These are phyloP conservation scores for Tautogolabrus adspersus DNA, from an alignment of 2,113 vertebrate species.

Conservation along the genomic window DNA sequence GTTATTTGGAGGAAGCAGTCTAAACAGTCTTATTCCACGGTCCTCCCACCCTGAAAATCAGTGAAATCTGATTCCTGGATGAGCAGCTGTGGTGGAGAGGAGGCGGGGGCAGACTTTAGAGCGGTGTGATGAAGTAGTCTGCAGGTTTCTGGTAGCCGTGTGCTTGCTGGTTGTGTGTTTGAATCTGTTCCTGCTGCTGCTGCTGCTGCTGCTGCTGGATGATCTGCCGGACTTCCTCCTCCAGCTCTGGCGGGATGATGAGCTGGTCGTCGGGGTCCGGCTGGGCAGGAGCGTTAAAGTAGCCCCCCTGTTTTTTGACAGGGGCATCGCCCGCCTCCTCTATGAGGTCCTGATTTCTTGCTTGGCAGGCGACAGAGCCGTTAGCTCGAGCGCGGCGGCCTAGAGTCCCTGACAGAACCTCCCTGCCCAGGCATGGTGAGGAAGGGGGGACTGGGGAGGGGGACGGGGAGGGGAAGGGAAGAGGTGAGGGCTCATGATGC, in stretches of 20 bases:
- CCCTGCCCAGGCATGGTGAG: conserved; percentile 87
- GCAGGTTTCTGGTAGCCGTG: conserved; percentile 84
- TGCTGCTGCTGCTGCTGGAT: conserved; percentile 93
- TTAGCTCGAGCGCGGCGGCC: conserved; percentile 89
- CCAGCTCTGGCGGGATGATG: conserved; percentile 96
- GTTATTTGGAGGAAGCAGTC: conserved; percentile 47
- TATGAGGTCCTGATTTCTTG: conserved; percentile 93
- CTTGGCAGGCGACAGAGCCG: conserved; percentile 92
- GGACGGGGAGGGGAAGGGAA: conserved; percentile 71
- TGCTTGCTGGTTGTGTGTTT: conserved; percentile 77
- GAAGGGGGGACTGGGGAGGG: conserved; percentile 85
- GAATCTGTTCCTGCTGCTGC: conserved; percentile 81
- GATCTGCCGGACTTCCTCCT: conserved; percentile 97
- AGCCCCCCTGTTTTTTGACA: conserved; percentile 90
- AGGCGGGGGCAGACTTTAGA: conserved; percentile 79
- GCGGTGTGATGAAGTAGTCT: conserved; percentile 91
- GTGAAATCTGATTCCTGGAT: background rate
- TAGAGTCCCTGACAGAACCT: conserved; percentile 86
- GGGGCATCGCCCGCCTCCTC: conserved; percentile 92
- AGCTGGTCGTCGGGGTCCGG: conserved; percentile 97
- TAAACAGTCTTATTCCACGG: background rate
- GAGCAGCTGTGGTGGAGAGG: background rate
- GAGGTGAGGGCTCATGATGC: conserved; percentile 37
- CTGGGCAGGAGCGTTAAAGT: conserved; percentile 95
- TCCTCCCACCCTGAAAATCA: conserved; percentile 10